Base-by-base conservation (phyloP, 2,888 invertebrate genomes). In the Mythimna loreyi region DNA sequence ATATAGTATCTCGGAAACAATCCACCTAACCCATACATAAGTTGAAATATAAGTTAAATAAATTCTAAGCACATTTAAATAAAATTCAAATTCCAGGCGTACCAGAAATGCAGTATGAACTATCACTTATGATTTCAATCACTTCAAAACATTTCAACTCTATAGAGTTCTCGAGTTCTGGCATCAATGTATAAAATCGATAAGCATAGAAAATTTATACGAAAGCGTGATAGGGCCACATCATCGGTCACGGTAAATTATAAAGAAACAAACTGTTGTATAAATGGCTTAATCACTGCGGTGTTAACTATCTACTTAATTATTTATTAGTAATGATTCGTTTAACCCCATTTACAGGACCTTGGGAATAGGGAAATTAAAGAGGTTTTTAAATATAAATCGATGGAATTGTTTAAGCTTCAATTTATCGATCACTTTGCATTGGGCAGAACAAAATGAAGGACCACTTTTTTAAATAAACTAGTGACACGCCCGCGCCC, bases 131-230 rank as follows among this genome's bases (percentile, higher is more conserved):
- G 40, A 75, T 45, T 43, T 56, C 57, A 67, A 75, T 45, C 45
- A 53, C 68, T 47, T 53, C 1, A 36, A 76, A 55, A 56, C 30
- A 30, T 56, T 30, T 50, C n/a, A 67, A 56, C 13, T 7, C 3
- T 50, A 19, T 28, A 19, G 25, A 72, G 4, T 25, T 49, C 33
- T 16, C n/a, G 19, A n/a, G 36, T 52, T 16, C 25, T 11, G 7
- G 30, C 28, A 33, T 25, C 25, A 72, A 72, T 25, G 11, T 30
- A 52, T 49, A 28, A 60, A 71, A 83, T 84, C 83, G 56, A 84
- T 84, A 66, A 8, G 19, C 61, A 71, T 84, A 57, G 62, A 82
- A 82, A 71, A 78, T 76, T 65, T 61, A 82, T 75, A 72, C 58
- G 43, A 13, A 72, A 55, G 66, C 53, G 50, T 70, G 66, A 40